Evolutionary conservation across 2,113 vertebrate genomes (phyloP).

Genomic region (Neolamprologus longior): DNA sequence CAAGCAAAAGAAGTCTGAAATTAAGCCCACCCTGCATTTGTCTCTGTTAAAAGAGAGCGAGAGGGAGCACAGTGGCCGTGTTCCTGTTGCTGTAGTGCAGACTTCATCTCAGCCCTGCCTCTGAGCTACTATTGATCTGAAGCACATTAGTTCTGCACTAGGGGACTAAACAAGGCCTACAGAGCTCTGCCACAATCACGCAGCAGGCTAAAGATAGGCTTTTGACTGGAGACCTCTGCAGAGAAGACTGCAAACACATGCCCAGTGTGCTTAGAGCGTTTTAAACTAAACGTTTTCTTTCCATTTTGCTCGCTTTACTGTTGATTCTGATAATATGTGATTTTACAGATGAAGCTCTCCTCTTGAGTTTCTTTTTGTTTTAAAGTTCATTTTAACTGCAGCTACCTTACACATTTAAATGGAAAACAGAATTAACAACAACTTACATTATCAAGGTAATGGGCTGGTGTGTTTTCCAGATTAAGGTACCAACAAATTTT

Average conservation of each 20-base stretch:
- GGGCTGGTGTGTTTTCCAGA: neutral
- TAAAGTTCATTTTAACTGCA: neutral
- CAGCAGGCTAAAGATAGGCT: constrained; percentile 51
- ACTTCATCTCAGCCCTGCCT: constrained; percentile 38
- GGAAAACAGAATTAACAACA: neutral
- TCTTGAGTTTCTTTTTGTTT: neutral
- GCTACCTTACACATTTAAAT: neutral
- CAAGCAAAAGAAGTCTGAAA: neutral
- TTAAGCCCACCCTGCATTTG: neutral
- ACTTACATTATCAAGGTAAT: neutral
- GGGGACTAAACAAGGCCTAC: constrained; percentile 46
- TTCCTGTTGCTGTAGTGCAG: constrained; percentile 16
- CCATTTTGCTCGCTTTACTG: neutral
- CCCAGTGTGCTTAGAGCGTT: neutral
- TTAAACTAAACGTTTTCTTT: neutral
- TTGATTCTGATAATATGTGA: neutral
- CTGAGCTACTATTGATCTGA: constrained; percentile 58
- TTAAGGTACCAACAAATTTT: neutral
- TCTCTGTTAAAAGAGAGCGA: neutral
- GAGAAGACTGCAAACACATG: neutral
- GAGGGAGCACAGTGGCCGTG: neutral
- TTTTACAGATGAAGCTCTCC: neutral
- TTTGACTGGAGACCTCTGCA: constrained; percentile 42
- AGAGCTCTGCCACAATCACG: constrained; percentile 43
- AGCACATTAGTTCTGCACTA: constrained; percentile 60